Evolutionary conservation across 53 echinoderm and acorn worm genomes (phyloP).

Genomic region (Hippasteria phrygiana): DNA sequence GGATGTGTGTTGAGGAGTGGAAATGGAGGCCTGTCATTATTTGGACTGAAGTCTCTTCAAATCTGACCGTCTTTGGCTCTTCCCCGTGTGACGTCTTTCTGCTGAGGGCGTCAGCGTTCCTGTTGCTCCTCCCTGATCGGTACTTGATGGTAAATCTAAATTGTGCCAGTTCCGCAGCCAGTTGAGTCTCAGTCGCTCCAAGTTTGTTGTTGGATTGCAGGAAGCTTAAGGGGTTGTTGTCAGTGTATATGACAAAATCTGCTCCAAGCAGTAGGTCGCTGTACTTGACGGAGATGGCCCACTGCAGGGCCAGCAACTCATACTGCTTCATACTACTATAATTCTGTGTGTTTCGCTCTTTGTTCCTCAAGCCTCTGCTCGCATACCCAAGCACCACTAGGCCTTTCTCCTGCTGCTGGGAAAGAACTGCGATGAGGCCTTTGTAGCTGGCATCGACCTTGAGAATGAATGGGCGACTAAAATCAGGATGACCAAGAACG

Average conservation of each 20-base stretch:
- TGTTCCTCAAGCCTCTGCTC: conserved; percentile 52
- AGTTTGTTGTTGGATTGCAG: conserved; percentile 61
- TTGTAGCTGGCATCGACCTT: conserved; percentile 61
- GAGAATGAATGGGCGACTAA: conserved; percentile 43
- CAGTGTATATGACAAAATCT: conserved; percentile 44
- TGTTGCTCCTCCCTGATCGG: conserved; percentile 57
- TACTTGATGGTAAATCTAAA: conserved; percentile 70
- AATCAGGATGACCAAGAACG: conserved; percentile 49
- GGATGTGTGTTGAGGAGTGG: too few relatives aligned
- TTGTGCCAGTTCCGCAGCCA: conserved; percentile 62
- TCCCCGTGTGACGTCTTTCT: neutral
- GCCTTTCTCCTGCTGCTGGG: conserved; percentile 53
- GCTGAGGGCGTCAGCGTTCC: too few relatives aligned
- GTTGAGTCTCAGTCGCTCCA: conserved; percentile 69
- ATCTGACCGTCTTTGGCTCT: neutral
- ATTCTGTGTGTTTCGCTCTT: conserved; percentile 69
- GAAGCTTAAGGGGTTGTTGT: conserved; percentile 72
- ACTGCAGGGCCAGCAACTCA: conserved; percentile 67
- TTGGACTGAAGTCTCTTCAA: neutral
- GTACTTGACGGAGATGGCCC: conserved; percentile 74
- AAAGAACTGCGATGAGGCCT: conserved; percentile 70
- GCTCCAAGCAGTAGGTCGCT: conserved; percentile 60
- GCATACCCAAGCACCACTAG: conserved; percentile 61
- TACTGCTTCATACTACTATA: conserved; percentile 72
- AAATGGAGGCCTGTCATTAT: too few relatives aligned